A percentile compares a stretch with the other conserved stretches of the same genome.
These are phyloP conservation scores for Quadroppia sp. DNA, from an alignment of 2,888 invertebrate genomes.

Conservation along the genomic window DNA sequence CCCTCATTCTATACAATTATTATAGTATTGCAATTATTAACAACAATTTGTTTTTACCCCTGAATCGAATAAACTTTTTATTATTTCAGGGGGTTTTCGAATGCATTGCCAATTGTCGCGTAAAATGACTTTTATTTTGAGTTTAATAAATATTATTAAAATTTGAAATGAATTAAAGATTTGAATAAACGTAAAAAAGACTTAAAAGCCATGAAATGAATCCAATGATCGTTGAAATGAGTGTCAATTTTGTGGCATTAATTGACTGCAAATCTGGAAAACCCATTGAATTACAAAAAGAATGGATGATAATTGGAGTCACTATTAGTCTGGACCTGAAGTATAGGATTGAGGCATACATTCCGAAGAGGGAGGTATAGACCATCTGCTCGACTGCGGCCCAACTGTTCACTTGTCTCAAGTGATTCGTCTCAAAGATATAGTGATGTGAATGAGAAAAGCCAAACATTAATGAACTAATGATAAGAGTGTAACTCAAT, in stretches of 20 bases:
- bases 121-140: too few species aligned
- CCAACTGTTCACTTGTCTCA: neutral
- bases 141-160: too few species aligned
- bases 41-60: too few species aligned
- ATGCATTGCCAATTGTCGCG: too few species aligned
- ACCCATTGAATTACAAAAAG: conserved; percentile 96
- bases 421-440: conserved; percentile 6
- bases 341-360: conserved; percentile 88
- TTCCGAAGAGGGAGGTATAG: conserved; percentile 88
- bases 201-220: conserved; percentile 25
- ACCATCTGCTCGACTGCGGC: conserved; percentile 65
- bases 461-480: conserved; percentile 87
- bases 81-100: too few species aligned
- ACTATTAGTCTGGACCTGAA: conserved; percentile 80
- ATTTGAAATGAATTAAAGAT: too few species aligned
- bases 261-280: conserved; percentile 61
- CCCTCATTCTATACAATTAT: too few species aligned
- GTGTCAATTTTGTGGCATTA: neutral
- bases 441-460: conserved; percentile 60
- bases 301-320: conserved; percentile 81
- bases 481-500: conserved; percentile 69
- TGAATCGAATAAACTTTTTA: too few species aligned
- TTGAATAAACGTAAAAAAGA: too few species aligned
- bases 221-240: conserved; percentile 12
- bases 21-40: too few species aligned